Base-by-base conservation (phyloP, 2,888 invertebrate genomes). In the Scaptomyza parva region DNA sequence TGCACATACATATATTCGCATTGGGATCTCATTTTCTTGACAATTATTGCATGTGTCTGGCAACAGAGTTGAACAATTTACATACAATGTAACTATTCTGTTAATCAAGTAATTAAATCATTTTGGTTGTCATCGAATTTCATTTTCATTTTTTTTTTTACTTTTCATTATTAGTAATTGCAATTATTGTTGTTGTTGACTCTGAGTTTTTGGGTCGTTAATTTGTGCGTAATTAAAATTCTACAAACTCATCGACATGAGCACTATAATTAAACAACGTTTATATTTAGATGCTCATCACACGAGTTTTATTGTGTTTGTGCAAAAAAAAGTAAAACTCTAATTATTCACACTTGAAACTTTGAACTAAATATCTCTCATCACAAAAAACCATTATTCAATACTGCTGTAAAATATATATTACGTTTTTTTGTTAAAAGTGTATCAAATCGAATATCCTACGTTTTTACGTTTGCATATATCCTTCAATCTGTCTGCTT, bases 11-110 rank as follows among this genome's bases (percentile, higher is more conserved):
- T 59, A 59, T 33, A 59, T 51, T 44, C 53, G 43, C 22, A 35
- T 60, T 33, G 44, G 52, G 37, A 61, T 39, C 45, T 39, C 45
- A 52, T 43, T 59, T 65, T 61, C 71, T 54, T 71, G 61, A 72
- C 76, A 71, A 60, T 72, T 72, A 78, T 78, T 78, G 59, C 53
- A 58, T 48, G 50, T 58, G 66, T 63, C 68, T 63, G 54, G 43
- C 51, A 53, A 39, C 65, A n/a, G n/a, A n/a, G 39, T 35, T 62
- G 44, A 14, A 22, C 14, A 24, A 72, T 76, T 75, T 68, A 48
- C 41, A 61, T 47, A 47, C 14, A 48, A 20, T 20, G 37, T 37
- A 58, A 37, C 20, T 47, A 70, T 70, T 70, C 9, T 39, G 57
- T 52, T 55, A 61, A 55, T 57, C 59, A 40, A 51, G 58, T 66